phyloP scores from a whole-genome alignment of 2,888 invertebrate species.

The Ennomos fuscantarius region DNA sequence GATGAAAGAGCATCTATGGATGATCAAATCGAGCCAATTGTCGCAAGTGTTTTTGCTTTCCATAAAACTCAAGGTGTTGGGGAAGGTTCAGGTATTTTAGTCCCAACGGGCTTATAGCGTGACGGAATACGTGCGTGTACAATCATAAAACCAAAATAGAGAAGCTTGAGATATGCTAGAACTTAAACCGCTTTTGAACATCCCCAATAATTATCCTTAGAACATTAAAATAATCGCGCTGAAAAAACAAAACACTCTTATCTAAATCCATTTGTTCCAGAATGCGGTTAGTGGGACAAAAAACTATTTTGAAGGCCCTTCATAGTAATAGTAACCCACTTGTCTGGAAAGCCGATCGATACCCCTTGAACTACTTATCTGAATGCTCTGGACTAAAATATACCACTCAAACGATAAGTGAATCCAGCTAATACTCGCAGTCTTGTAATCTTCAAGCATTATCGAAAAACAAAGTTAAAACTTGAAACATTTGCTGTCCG shows the following conservation, averaged over 20 bases:
- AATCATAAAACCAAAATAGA: slow-evolving; percentile 30
- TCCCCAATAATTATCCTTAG: slow-evolving; percentile 28
- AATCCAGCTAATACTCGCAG: slow-evolving; percentile 32
- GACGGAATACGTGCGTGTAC: slow-evolving; percentile 37
- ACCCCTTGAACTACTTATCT: slow-evolving; percentile 75
- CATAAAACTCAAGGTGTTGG: slow-evolving; percentile 34
- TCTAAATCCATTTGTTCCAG: slow-evolving; percentile 49
- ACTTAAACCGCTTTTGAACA: slow-evolving; percentile 19
- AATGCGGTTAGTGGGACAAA: slow-evolving; percentile 76
- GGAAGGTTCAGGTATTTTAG: slow-evolving; percentile 41
- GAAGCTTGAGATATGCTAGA: slow-evolving; percentile 26
- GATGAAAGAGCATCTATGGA: background rate
- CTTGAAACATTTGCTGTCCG: slow-evolving; percentile 19
- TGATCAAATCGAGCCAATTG: slow-evolving; percentile 9
- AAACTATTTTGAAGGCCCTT: slow-evolving; percentile 64
- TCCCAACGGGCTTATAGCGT: slow-evolving; percentile 31
- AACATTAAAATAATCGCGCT: slow-evolving; percentile 38
- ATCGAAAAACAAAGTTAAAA: slow-evolving; percentile 16
- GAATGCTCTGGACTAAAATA: slow-evolving; percentile 49
- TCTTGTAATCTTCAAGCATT: slow-evolving; percentile 36
- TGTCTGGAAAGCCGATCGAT: slow-evolving; percentile 70
- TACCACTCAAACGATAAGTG: slow-evolving; percentile 46
- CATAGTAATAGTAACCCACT: slow-evolving; percentile 71
- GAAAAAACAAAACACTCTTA: slow-evolving; percentile 44
- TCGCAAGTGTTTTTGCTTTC: slow-evolving; percentile 14